Conservation (phyloP, 1,140 invertebrate species). For the Augochlora pura region DNA sequence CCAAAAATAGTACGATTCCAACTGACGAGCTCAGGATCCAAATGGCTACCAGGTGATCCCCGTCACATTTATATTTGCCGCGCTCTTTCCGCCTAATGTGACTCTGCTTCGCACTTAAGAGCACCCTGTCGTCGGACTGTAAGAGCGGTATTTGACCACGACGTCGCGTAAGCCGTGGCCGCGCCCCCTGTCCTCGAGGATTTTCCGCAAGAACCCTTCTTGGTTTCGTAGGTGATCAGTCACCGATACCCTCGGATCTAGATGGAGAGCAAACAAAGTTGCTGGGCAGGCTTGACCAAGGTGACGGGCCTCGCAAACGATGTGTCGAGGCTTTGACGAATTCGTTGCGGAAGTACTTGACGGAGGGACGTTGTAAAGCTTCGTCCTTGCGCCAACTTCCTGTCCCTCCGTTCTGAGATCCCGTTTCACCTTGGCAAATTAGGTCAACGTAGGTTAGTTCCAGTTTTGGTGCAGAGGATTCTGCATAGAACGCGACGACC, state of each 20-base stretch:
- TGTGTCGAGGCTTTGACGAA: constrained; percentile 53
- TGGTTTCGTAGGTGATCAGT: constrained; percentile 63
- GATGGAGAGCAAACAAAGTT: constrained; percentile 59
- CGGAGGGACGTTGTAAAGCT: background rate
- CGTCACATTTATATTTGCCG: constrained; percentile 16
- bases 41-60: background rate
- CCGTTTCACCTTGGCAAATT: too few species aligned
- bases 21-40: too few species aligned
- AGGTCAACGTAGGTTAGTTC: too few species aligned
- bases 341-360: constrained; percentile 20
- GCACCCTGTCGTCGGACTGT: constrained; percentile 41
- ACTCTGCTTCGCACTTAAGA: constrained; percentile 5
- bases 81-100: background rate
- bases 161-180: constrained; percentile 50
- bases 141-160: constrained; percentile 42
- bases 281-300: constrained; percentile 43
- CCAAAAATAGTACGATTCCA: too few species aligned
- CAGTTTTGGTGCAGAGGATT: too few species aligned
- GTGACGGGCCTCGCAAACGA: constrained; percentile 47
- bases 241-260: constrained; percentile 46
- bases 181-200: constrained; percentile 67
- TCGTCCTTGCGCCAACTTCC: too few species aligned
- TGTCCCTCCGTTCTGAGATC: too few species aligned
- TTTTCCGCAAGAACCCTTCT: constrained; percentile 60
- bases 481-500: too few species aligned